phyloP scores from a whole-genome alignment of 37 sponge, comb jelly and placozoan genomes.

The Ephydatia muelleri region DNA sequence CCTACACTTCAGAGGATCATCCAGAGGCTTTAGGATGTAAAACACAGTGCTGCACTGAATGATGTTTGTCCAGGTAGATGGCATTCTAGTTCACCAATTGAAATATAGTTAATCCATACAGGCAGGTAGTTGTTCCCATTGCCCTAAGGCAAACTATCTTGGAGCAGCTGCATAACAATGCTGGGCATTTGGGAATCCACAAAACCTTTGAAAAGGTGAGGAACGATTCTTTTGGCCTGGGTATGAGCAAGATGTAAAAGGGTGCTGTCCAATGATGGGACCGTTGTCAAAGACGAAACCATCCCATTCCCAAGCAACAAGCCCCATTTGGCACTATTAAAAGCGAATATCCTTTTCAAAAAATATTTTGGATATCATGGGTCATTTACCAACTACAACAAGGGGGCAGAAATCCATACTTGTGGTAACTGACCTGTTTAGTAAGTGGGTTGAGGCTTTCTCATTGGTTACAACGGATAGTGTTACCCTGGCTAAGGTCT shows the following conservation, averaged over 20 bases:
- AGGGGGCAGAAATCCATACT: slow-evolving; percentile 18
- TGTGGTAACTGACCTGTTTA: slow-evolving; percentile 31
- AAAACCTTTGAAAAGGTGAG: too few species aligned
- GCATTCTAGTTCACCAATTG: too few species aligned
- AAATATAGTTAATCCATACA: neutral
- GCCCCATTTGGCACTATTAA: slow-evolving; percentile 28
- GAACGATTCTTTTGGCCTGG: too few species aligned
- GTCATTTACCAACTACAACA: slow-evolving; percentile 10
- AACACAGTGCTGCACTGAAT: too few species aligned
- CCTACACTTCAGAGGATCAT: too few species aligned
- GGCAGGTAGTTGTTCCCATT: slow-evolving; percentile 6
- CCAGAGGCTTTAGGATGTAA: too few species aligned
- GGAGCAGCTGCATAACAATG: slow-evolving; percentile 13
- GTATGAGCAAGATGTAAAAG: too few species aligned
- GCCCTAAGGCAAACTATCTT: neutral
- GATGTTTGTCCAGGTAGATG: too few species aligned
- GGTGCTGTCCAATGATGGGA: neutral
- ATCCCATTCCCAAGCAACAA: too few species aligned
- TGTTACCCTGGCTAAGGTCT: too few species aligned
- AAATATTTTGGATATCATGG: slow-evolving; percentile 19
- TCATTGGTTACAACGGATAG: too few species aligned
- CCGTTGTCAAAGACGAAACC: slow-evolving; percentile 11
- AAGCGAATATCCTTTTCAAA: slow-evolving; percentile 7
- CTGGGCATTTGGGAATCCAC: too few species aligned
- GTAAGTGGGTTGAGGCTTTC: slow-evolving; percentile 41